phyloP scores from a whole-genome alignment of 1,140 invertebrate genomes.

The Scaptomyza pallida region DNA sequence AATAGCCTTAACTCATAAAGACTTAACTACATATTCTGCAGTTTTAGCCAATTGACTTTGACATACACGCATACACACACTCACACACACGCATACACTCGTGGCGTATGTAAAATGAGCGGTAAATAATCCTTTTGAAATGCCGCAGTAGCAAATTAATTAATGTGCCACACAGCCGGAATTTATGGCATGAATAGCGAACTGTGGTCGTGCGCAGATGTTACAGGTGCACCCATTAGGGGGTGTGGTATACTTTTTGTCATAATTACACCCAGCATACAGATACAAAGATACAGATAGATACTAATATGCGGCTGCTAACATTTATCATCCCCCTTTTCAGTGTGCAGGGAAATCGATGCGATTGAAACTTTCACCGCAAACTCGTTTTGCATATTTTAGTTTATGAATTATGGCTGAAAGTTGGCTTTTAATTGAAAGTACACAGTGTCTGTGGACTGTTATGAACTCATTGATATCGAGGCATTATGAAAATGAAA shows the following conservation, averaged over 20 bases:
- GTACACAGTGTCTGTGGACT: constrained; percentile 57
- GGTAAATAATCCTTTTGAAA: constrained; percentile 80
- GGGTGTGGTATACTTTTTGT: constrained; percentile 16
- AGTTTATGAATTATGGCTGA: constrained; percentile 75
- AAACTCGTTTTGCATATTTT: constrained; percentile 69
- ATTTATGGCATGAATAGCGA: constrained; percentile 72
- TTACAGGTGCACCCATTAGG: constrained; percentile 53
- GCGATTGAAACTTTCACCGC: constrained; percentile 59
- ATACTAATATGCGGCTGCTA: background rate
- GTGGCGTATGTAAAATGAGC: constrained; percentile 42
- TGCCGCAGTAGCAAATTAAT: constrained; percentile 78
- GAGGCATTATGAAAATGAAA: constrained; percentile 70
- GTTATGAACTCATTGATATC: constrained; percentile 77
- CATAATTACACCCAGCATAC: constrained; percentile 48
- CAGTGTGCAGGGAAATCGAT: constrained; percentile 55
- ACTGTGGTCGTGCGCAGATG: constrained; percentile 52
- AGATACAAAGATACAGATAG: background rate
- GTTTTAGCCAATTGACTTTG: constrained; percentile 4
- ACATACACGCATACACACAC: background rate
- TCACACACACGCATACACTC: constrained; percentile 19
- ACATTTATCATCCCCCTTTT: constrained; percentile 9
- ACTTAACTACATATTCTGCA: background rate
- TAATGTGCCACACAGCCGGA: constrained; percentile 79
- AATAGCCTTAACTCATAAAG: background rate
- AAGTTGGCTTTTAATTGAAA: constrained; percentile 79